Evolutionary conservation across 2,113 vertebrate species (phyloP).

Genomic region (Myrmophylax atrothorax): DNA sequence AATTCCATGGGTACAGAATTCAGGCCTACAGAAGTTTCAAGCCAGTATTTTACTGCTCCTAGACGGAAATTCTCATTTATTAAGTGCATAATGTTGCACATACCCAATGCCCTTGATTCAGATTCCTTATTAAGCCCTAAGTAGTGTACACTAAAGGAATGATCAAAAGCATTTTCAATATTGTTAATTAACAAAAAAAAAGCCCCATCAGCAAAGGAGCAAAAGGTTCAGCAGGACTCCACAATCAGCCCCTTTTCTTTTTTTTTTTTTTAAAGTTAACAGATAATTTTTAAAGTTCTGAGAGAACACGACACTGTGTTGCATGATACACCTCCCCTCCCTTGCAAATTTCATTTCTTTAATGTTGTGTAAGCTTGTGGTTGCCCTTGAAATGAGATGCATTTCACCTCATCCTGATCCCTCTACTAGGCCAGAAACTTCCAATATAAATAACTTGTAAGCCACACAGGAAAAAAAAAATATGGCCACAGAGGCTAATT

Average conservation of each 20-base stretch:
- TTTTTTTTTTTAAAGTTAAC: not conserved
- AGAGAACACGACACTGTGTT: rapidly evolving
- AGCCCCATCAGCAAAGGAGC: not conserved
- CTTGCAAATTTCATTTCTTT: not conserved
- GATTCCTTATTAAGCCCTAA: not conserved
- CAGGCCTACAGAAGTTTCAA: not conserved
- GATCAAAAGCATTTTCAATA: not conserved
- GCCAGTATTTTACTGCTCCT: not conserved
- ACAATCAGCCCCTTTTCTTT: not conserved
- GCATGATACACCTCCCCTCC: rapidly evolving
- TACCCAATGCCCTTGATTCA: not conserved
- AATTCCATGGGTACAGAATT: not conserved
- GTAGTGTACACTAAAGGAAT: not conserved
- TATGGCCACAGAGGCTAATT: not conserved
- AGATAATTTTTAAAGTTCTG: not conserved
- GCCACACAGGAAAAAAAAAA: not conserved
- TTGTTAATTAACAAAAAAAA: not conserved
- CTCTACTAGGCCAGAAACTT: not conserved
- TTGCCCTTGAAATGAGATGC: not conserved
- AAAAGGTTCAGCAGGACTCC: not conserved
- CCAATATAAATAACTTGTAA: not conserved
- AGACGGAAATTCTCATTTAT: not conserved
- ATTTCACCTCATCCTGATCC: not conserved
- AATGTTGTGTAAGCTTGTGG: not conserved
- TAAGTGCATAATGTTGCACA: not conserved